Conservation (phyloP, 2,888 invertebrate species). For the Phania funesta region DNA sequence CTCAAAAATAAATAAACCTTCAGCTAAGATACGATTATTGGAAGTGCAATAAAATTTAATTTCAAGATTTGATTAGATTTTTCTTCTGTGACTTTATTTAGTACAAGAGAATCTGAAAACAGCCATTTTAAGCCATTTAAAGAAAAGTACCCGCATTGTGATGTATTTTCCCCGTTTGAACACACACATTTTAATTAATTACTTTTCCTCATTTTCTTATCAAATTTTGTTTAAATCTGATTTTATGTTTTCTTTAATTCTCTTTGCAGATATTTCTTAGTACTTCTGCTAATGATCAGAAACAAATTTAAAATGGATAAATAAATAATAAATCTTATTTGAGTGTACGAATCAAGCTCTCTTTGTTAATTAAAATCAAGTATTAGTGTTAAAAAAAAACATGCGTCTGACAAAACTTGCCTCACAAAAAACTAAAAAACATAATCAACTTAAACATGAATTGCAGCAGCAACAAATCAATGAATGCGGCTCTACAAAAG, state of each 20-base stretch:
- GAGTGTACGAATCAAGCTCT: not conserved
- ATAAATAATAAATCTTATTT: not conserved
- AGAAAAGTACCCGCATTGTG: no score
- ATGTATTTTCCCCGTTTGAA: no score
- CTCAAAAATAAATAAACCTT: no score
- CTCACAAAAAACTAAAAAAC: slow-evolving; percentile 76
- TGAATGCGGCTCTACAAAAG: slow-evolving; percentile 54
- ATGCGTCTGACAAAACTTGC: slow-evolving; percentile 78
- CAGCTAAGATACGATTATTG: no score
- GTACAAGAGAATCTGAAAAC: no score
- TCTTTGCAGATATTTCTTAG: not conserved
- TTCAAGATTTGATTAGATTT: no score
- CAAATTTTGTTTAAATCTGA: not conserved
- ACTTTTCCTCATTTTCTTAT: not conserved
- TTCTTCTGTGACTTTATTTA: no score
- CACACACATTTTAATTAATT: no score
- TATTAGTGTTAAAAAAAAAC: slow-evolving; percentile 56
- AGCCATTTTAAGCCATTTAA: no score
- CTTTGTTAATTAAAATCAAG: not conserved
- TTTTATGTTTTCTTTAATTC: not conserved
- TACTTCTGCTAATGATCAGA: not conserved
- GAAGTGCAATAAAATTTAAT: no score
- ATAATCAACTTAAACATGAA: slow-evolving; percentile 74
- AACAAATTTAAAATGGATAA: not conserved
- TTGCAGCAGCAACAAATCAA: slow-evolving; percentile 65